Base-by-base conservation (phyloP, 2,888 invertebrate species). In the Cybosia mesomella region DNA sequence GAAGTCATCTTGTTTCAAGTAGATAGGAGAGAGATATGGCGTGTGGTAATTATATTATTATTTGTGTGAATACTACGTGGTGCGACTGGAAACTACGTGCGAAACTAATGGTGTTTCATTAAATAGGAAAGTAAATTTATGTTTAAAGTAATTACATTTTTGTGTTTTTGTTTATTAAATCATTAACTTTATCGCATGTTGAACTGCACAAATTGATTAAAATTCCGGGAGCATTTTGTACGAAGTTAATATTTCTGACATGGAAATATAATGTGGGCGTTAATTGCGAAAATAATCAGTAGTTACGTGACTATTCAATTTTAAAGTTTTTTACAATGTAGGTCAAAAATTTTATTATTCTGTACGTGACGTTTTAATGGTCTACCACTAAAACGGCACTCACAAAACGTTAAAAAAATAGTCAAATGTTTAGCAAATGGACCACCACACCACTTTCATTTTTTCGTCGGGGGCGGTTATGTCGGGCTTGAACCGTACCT, bases 121-220 rank as follows among this genome's bases (percentile, higher is more conserved):
- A 21, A 43, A 34, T 21, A 54, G 18, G 3, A 13, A 63, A 36
- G 22, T 18, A 54, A 39, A 58, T 64, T 21, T 5, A n/a, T 55
- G 15, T 24, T n/a, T 15, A n/a, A 28, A 5, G n/a, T 54, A 36
- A 63, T 53, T 54, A 53, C 15, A 57, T 54, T 61, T 60, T 36
- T 55, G n/a, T 63, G 34, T 64, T 13, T 57, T 24, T 39, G 18
- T 39, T 64, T 28, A 64, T 28, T 13, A 64, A 55, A 28, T 57
- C 55, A 57, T 64, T 39, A 39, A 64, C n/a, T 24, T 57, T 57
- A 39, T 64, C 39, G 57, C 36, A 18, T n/a, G 54, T 39, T 57
- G 55, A 62, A 54, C 32, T 13, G 3, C 43, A 39, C 22, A 43
- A 58, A 4, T 60, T 60, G 28, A 60, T 28, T 39, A 24, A 0